Evolutionary conservation across 1,140 invertebrate species (phyloP).

Genomic region (Vollenhovia emeryi): DNA sequence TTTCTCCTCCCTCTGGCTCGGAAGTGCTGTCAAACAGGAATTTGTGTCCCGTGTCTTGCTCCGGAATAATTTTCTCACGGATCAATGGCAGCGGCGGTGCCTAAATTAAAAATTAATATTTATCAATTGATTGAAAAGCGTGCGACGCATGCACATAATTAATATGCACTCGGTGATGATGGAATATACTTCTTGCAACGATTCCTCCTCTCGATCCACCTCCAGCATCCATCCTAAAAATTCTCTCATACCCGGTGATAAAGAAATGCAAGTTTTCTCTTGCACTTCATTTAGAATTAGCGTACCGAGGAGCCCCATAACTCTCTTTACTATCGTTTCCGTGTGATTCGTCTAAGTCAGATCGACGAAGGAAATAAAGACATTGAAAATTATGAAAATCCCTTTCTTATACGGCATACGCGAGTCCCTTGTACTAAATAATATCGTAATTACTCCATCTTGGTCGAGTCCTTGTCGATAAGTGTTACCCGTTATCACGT

Average conservation of each 20-base stretch:
- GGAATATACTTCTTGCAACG: constrained; percentile 33
- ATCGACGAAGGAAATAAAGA: neutral
- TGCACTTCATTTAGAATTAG: constrained; percentile 73
- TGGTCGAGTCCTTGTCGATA: constrained; percentile 59
- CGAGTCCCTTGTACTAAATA: neutral
- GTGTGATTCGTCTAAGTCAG: constrained; percentile 69
- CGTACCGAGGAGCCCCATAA: constrained; percentile 71
- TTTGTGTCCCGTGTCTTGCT: constrained; percentile 38
- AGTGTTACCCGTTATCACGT: constrained; percentile 53
- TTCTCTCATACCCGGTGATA: constrained; percentile 68
- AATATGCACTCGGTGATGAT: neutral
- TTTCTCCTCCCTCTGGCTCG: neutral
- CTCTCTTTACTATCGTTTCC: constrained; percentile 64
- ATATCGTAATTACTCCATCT: constrained; percentile 59
- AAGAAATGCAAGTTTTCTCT: constrained; percentile 69
- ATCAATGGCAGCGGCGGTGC: constrained; percentile 44
- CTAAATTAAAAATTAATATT: constrained; percentile 31
- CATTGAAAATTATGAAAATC: neutral
- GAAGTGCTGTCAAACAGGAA: constrained; percentile 61
- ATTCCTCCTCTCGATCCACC: neutral
- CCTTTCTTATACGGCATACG: neutral
- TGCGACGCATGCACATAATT: neutral
- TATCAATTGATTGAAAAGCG: neutral
- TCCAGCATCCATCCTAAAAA: constrained; percentile 74
- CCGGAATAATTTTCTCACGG: neutral